phyloP scores from a whole-genome alignment of 2,888 invertebrate genomes.

The Gari tellinella region DNA sequence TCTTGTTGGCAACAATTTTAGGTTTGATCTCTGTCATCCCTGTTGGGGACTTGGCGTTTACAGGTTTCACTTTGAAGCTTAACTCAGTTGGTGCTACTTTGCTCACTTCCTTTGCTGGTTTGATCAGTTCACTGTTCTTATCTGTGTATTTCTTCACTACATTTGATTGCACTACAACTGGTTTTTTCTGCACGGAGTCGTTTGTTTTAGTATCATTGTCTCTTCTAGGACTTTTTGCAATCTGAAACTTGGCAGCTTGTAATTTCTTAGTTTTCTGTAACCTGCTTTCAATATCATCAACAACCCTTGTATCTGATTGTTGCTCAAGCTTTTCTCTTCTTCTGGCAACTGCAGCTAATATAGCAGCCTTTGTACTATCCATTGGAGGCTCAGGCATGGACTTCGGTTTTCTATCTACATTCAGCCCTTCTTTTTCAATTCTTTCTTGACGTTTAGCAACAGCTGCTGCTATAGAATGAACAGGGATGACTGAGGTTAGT shows the following conservation, averaged over 20 bases:
- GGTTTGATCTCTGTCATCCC: conserved; percentile 46
- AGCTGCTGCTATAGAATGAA: conserved; percentile 78
- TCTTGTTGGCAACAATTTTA: conserved; percentile 22
- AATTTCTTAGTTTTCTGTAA: conserved; percentile 80
- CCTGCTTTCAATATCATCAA: conserved; percentile 78
- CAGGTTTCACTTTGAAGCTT: conserved; percentile 47
- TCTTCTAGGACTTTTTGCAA: conserved; percentile 42
- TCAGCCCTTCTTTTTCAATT: conserved; percentile 71
- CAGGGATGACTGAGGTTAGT: conserved; percentile 51
- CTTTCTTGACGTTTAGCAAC: conserved; percentile 75
- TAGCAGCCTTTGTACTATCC: conserved; percentile 75
- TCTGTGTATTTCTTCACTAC: conserved; percentile 1
- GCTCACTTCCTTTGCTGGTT: conserved; percentile 20
- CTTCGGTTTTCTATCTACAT: conserved; percentile 55
- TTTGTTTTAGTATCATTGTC: conserved; percentile 35
- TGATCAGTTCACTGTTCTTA: conserved; percentile 4
- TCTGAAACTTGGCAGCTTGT: conserved; percentile 76
- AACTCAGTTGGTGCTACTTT: conserved; percentile 32
- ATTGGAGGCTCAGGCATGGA: conserved; percentile 19
- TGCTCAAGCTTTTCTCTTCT: conserved; percentile 76
- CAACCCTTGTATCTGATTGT: conserved; percentile 67
- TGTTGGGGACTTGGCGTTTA: conserved; percentile 20
- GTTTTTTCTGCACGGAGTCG: conserved; percentile 14
- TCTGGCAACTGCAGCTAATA: conserved; percentile 81
- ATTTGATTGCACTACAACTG: conserved; percentile 20